Base-by-base conservation (phyloP, 37 sponge, comb jelly and placozoan genomes). In the Agelas oroides region DNA sequence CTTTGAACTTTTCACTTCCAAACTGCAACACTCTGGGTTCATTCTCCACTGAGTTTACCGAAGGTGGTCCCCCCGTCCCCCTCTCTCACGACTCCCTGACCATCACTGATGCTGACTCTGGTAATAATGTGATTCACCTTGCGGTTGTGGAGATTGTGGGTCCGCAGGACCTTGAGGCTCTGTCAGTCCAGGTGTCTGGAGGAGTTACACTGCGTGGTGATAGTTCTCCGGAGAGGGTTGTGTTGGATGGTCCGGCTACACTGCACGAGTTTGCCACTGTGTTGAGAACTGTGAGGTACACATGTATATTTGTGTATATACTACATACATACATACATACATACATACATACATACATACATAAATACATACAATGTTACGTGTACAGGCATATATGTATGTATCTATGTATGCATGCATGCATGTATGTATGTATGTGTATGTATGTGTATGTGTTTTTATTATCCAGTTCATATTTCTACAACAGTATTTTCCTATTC, bases 51-150 rank as follows among this genome's bases (percentile, higher is more conserved):
- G 59, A 40, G 1, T 92, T 74, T 58, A 60, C 38, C 31, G 93
- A 92, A 54, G 80, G 72, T 34, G 80, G 70, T 17, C 72, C 77
- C 39, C 65, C 88, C 30, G 85, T 92, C 20, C 38, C 71, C 13
- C 31, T 92, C 19, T 67, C 85, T 30, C 27, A 84, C 55, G 12
- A 23, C 27, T 84, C 85, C 54, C 68, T 91, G 41, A 59, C 73
- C 23, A 81, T 91, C 77, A 71, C 83, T 17, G 92, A 91, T 76
- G 67, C 40, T 64, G 92, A 91, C 53, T 65, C 57, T 72, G 92
- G 83, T 12, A 74, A 27, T 13, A 91, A 56, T 28, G 28, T 36
- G 17, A 76, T 86, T 15, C 5, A 0, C 1, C 65, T 0, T 39
- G 90, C 90, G 16, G 32, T 78, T 30, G 75, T 90, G n/a, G 52